A percentile compares a stretch with the other conserved stretches of the same genome.
These are phyloP conservation scores for Apoda limacodes DNA, from an alignment of 2,888 invertebrate genomes.

Conservation along the genomic window DNA sequence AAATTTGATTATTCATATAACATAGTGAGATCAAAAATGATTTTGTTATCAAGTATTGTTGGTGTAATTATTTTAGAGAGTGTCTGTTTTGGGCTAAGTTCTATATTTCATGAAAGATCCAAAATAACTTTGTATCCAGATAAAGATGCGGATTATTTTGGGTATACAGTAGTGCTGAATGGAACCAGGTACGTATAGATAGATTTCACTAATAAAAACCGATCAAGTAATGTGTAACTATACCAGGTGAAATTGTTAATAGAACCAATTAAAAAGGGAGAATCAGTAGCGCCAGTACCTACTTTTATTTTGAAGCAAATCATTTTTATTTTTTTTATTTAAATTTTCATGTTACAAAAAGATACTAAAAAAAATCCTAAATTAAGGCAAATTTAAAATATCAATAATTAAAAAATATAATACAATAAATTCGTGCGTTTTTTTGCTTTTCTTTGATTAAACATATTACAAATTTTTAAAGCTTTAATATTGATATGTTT, in stretches of 20 bases:
- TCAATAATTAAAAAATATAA: too few species aligned
- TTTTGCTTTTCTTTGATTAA: too few species aligned
- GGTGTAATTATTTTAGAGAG: not conserved
- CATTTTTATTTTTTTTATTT: not conserved
- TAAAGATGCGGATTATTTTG: conserved; percentile 33
- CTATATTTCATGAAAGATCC: conserved; percentile 38
- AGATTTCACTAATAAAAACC: too few species aligned
- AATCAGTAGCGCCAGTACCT: not conserved
- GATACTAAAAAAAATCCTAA: conserved; percentile 8
- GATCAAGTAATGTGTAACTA: too few species aligned
- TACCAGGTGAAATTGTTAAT: too few species aligned
- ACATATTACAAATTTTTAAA: too few species aligned
- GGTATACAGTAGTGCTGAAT: conserved; percentile 36
- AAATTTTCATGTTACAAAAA: not conserved
- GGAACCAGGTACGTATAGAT: conserved; percentile 30
- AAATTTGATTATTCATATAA: too few species aligned
- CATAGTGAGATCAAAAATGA: too few species aligned
- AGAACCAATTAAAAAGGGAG: not conserved
- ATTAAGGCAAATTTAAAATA: too few species aligned
- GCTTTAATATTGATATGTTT: too few species aligned
- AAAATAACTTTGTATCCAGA: conserved; percentile 33
- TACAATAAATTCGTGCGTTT: too few species aligned
- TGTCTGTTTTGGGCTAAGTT: not conserved
- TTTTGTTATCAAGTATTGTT: too few species aligned
- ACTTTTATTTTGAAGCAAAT: not conserved